These are phyloP conservation scores for Polymixis flavicincta DNA, from an alignment of 2,888 invertebrate genomes.

Conservation along the genomic window DNA sequence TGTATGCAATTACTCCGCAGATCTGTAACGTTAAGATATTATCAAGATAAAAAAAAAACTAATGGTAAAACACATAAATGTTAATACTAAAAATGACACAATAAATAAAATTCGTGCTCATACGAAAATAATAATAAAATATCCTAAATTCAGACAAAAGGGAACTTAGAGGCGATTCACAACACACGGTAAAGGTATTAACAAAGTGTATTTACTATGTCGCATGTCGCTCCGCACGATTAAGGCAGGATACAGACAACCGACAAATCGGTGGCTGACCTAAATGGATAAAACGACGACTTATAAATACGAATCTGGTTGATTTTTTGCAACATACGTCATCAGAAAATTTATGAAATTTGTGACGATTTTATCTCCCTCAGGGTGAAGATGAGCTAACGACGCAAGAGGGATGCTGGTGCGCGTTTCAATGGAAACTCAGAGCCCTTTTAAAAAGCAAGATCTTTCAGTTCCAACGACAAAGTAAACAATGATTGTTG, in stretches of 20 bases:
- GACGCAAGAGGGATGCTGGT: background rate
- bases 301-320: too few relatives aligned
- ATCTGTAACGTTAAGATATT: background rate
- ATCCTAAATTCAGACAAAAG: constrained; percentile 34
- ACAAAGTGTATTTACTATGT: constrained; percentile 62
- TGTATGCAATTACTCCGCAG: background rate
- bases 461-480: background rate
- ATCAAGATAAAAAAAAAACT: too few relatives aligned
- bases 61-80: background rate
- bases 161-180: constrained; percentile 48
- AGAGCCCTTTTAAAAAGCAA: background rate
- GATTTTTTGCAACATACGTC: too few relatives aligned
- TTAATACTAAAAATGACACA: background rate
- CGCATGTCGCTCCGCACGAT: constrained; percentile 63
- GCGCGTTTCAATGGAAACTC: background rate
- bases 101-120: background rate
- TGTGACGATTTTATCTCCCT: too few relatives aligned
- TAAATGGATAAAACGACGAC: background rate
- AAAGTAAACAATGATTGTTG: background rate
- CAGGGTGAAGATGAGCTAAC: background rate
- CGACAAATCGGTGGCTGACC: background rate
- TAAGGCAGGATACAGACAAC: constrained; percentile 38
- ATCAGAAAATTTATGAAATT: too few relatives aligned
- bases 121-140: constrained; percentile 1
- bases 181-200: constrained; percentile 55